Evolutionary conservation across 37 sponge, comb jelly and placozoan genomes (phyloP).

Genomic region (Spongia lamella): DNA sequence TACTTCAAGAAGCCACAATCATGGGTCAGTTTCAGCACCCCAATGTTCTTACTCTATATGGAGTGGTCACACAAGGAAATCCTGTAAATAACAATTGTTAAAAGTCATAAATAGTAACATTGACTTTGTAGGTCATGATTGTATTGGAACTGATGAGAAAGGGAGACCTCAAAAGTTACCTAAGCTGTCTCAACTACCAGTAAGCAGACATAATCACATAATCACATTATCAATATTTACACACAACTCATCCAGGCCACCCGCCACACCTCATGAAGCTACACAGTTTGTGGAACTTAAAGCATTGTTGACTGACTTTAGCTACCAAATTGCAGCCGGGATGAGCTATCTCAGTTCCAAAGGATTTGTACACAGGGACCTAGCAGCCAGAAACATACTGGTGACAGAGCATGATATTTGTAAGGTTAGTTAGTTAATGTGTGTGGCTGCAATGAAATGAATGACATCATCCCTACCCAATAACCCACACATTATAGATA

Average conservation of each 20-base stretch:
- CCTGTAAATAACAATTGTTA: conserved; percentile 42
- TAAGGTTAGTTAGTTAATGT: conserved; percentile 17
- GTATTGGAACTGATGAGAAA: conserved; percentile 65
- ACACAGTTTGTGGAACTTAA: not conserved
- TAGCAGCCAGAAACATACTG: conserved; percentile 76
- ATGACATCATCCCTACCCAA: not conserved
- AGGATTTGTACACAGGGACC: conserved; percentile 69
- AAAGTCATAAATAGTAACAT: not conserved
- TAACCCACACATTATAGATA: conserved; percentile 26
- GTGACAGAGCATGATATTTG: conserved; percentile 27
- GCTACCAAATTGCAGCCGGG: conserved; percentile 54
- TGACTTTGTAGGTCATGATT: conserved; percentile 58
- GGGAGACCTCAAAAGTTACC: conserved; percentile 58
- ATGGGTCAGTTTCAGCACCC: conserved; percentile 79
- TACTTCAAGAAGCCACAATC: conserved; percentile 77
- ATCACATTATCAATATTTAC: too few relatives aligned
- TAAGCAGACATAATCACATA: too few relatives aligned
- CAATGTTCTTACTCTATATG: conserved; percentile 60
- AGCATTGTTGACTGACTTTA: conserved; percentile 13
- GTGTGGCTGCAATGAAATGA: not conserved
- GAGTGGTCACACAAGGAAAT: conserved; percentile 71
- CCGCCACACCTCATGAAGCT: too few relatives aligned
- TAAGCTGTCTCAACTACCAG: conserved; percentile 1
- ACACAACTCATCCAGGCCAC: too few relatives aligned
- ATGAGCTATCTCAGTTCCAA: conserved; percentile 63